Base-by-base conservation (phyloP, 2,888 invertebrate genomes). In the Drosophila eohydei region DNA sequence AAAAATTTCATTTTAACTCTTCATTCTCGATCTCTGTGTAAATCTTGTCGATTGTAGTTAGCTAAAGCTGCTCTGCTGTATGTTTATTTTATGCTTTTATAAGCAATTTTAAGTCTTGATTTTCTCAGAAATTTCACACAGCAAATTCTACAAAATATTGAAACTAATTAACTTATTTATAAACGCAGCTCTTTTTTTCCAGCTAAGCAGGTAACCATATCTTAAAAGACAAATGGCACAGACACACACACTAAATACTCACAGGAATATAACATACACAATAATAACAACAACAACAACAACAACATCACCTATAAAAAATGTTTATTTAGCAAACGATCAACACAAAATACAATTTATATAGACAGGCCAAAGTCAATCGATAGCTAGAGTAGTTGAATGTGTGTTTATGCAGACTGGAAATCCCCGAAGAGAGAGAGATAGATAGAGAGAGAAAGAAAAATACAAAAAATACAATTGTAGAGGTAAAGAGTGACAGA, bases 251-350 rank as follows among this genome's bases (percentile, higher is more conserved):
- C 6, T 21, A 30, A 21, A 36, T 60, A 48, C 50, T 65, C 34
- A 60, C 48, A 46, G 55, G 34, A 72, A 62, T 30, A 57, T 28
- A 74, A 60, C 38, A 63, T 66, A 52, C 50, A 28, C 40, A 58
- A 30, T 16, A 62, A 48, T 26, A 65, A 57, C 55, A 62, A 36
- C 34, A 61, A 52, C 28, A 63, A 60, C 46, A 63, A 50, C 32
- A 56, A 26, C 41, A 8, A 52, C 43, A 62, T 40, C 14, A 50
- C 43, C 28, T 65, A 81, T 67, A 58, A 86, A 86, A 83, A 83
- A 78, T 85, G 85, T 85, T 85, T 85, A 78, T 85, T 85, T 85
- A 88, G 83, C 80, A 88, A 88, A 88, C 89, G 83, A 85, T 89
- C 89, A 89, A 81, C 84, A 80, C 88, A 88, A 77, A 85, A 82